Evolutionary conservation across 2,797 vertebrate genomes (phyloP), one percentile per base, ranked within the genome.

Genomic region (Channa striata): DNA sequence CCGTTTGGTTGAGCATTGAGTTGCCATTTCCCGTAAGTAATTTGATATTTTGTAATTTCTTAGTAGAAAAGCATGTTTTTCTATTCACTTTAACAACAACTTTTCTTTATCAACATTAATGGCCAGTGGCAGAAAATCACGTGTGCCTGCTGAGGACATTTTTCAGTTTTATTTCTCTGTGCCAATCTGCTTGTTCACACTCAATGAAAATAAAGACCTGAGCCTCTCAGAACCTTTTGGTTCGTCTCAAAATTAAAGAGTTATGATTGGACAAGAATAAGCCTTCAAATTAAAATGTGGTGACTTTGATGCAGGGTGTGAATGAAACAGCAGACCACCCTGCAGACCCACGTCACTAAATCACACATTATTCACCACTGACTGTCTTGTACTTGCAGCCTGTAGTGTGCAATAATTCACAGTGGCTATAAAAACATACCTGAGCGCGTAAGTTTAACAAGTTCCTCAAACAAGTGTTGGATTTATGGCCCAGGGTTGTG

Each of bases 351-450:
- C 52, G 4, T 1, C 53, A 20, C 14, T 19, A 50, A 50, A 64
- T 60, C 59, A 59, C 52, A 23, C 19, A 7, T 4, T 46, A 42
- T 59, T 57, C 30, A 60, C 51, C 17, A 23, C n/a, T 10, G 37
- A 11, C 37, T 36, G 53, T 50, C 25, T 30, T 17, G 8, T 58
- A 1, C 21, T 12, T 60, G 30, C 43, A 33, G 33, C 2, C 50
- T 34, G 19, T 59, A 36, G 54, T 48, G 44, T 56, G 63, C 43
- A 71, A 14, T 53, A 49, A 59, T 19, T 70, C 60, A 76, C 4
- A 4, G 17, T 14, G 60, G n/a, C 30, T 68, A 12, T 69, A 48
- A 76, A 67, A 72, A 72, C 71, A 61, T 37, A 70, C 50, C 71
- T 65, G 61, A 61, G 50, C 20, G 60, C 44, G 56, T 14, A 20